phyloP scores from a whole-genome alignment of 1,140 invertebrate species.

The Anoplophora glabripennis region DNA sequence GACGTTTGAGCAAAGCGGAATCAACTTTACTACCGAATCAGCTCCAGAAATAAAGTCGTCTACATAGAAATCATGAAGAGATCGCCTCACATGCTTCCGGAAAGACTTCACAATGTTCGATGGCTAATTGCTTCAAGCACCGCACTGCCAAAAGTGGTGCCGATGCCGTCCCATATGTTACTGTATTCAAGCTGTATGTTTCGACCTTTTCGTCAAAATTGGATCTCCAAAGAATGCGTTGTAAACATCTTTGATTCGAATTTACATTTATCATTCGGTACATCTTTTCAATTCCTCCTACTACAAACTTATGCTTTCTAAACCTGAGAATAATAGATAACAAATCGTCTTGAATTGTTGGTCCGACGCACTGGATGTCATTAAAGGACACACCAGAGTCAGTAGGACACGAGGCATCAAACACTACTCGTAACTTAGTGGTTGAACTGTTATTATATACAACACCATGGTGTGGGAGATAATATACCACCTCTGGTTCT shows the following conservation, averaged over 20 bases:
- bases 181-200: too few relatives aligned
- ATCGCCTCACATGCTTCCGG: neutral
- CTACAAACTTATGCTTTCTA: slow-evolving; percentile 8
- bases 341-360: neutral
- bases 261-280: neutral
- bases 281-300: neutral
- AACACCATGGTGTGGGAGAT: neutral
- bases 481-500: neutral
- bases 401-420: neutral
- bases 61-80: slow-evolving; percentile 12
- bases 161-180: neutral
- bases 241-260: neutral
- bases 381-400: too few relatives aligned
- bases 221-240: too few relatives aligned
- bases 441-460: neutral
- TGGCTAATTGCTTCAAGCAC: neutral
- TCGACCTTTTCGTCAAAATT: neutral
- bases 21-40: neutral
- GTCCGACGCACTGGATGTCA: too few relatives aligned
- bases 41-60: slow-evolving; percentile 8
- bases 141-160: slow-evolving; percentile 5
- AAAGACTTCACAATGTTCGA: neutral
- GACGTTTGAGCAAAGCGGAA: neutral
- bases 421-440: neutral
- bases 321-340: slow-evolving; percentile 24